Evolutionary conservation across 92 coral and sea anemone genomes (phyloP).

Genomic region (Palythoa grandiflora): DNA sequence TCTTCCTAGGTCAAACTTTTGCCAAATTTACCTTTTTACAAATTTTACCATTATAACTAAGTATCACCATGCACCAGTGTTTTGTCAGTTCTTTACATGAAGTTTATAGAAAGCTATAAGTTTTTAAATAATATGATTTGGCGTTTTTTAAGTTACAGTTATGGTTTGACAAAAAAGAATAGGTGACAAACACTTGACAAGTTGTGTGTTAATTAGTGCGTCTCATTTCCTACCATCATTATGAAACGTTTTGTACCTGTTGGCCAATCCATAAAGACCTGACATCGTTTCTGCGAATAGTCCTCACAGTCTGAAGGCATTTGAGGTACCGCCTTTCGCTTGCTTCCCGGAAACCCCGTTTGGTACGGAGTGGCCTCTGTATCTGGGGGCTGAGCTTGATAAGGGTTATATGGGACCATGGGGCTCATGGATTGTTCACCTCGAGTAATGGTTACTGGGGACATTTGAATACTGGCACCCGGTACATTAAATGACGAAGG

Average conservation of each 20-base stretch:
- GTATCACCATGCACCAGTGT: too few relatives aligned
- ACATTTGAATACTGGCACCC: slow-evolving; percentile 68
- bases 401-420: slow-evolving; percentile 39
- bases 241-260: slow-evolving; percentile 55
- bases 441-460: slow-evolving; percentile 54
- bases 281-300: slow-evolving; percentile 73
- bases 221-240: too few relatives aligned
- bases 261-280: slow-evolving; percentile 91
- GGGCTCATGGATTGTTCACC: slow-evolving; percentile 26
- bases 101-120: too few relatives aligned
- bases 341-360: slow-evolving; percentile 31
- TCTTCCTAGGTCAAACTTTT: too few relatives aligned
- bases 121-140: too few relatives aligned
- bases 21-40: too few relatives aligned
- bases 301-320: slow-evolving; percentile 81
- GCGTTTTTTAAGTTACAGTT: too few relatives aligned
- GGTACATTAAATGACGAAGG: slow-evolving; percentile 64
- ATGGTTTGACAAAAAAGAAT: too few relatives aligned
- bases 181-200: too few relatives aligned
- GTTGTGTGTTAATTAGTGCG: too few relatives aligned
- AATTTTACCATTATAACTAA: too few relatives aligned
- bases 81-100: too few relatives aligned
- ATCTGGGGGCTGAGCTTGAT: slow-evolving; percentile 29
- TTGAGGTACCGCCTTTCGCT: slow-evolving; percentile 32
- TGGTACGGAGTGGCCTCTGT: slow-evolving; percentile 23